Percentiles rank a stretch among this genome's conserved stretches.
Evolutionary conservation across 2,888 invertebrate species (phyloP).

Genomic region (Eudemis profundana): DNA sequence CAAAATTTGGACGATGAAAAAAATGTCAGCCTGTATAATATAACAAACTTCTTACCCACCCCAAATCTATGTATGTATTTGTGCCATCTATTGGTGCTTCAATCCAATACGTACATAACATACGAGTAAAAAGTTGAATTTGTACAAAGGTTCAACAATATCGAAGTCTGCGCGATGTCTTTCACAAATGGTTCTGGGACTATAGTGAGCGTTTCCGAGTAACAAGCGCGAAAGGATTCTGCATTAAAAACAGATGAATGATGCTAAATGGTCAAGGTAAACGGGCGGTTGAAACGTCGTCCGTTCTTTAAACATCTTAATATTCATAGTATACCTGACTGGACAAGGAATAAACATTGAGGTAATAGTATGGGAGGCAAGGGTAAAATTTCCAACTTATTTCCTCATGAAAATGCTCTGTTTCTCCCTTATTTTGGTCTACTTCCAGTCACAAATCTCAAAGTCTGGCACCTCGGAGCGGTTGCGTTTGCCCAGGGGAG

Average conservation of each 20-base stretch:
- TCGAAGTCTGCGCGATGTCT: conserved; percentile 46
- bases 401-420: too few relatives aligned
- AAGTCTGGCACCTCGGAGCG: too few relatives aligned
- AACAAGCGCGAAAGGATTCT: conserved; percentile 79
- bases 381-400: too few relatives aligned
- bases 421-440: too few relatives aligned
- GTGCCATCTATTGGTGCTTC: background rate
- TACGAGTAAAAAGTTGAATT: background rate
- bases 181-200: conserved; percentile 52
- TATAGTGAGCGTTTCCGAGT: conserved; percentile 66
- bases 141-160: conserved; percentile 29
- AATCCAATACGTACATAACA: background rate
- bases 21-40: too few relatives aligned
- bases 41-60: too few relatives aligned
- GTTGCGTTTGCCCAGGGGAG: too few relatives aligned
- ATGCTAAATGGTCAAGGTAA: conserved; percentile 72
- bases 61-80: background rate
- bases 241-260: conserved; percentile 82
- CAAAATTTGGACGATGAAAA: too few relatives aligned
- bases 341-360: too few relatives aligned
- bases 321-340: background rate
- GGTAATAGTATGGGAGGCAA: too few relatives aligned
- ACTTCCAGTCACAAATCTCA: too few relatives aligned
- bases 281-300: conserved; percentile 58
- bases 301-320: background rate